Evolutionary conservation across 2,888 invertebrate genomes (phyloP), one percentile per base, ranked within the genome.

Genomic region (Diarsia brunnea): DNA sequence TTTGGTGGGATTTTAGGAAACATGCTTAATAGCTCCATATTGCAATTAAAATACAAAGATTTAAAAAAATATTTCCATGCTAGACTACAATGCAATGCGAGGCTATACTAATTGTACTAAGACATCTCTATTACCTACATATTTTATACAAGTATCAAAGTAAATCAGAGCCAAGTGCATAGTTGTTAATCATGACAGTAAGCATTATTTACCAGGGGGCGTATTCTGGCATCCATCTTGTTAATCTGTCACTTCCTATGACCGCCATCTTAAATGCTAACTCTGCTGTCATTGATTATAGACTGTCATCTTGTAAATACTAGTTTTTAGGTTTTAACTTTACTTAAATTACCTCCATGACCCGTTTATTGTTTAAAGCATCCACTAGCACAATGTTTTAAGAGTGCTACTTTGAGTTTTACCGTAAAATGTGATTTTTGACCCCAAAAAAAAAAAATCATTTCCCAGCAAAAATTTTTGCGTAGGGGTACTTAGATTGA

Each of bases 251-350:
- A 77, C 53, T 80, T 82, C 80, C 64, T 53, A 64, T 27, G 2
- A 21, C 51, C 63, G 83, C 80, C 80, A 80, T 80, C 19, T 80
- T 82, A 51, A 43, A 21, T 63, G 38, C 10, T 49, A 82, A 53
- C 49, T 69, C 69, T 76, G 14, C 55, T 63, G 66, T 70, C 65
- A 69, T 4, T 69, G 53, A 75, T 65, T 73, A 21, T 1, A 53
- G 47, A 61, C 38, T 58, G 66, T 58, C 38, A 55, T 38, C 31
- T n/a, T n/a, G n/a, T n/a, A n/a, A n/a, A n/a, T n/a, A n/a, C n/a
- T n/a, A n/a, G n/a, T n/a, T n/a, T n/a, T n/a, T n/a, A n/a, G n/a
- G n/a, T n/a, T n/a, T n/a, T n/a, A n/a, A n/a, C n/a, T n/a, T n/a
- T n/a, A n/a, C n/a, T n/a, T n/a, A n/a, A n/a, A n/a, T n/a, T n/a